Evolutionary conservation across 1,140 invertebrate genomes (phyloP), one percentile per base, ranked within the genome.

Genomic region (Diorhabda elongata): DNA sequence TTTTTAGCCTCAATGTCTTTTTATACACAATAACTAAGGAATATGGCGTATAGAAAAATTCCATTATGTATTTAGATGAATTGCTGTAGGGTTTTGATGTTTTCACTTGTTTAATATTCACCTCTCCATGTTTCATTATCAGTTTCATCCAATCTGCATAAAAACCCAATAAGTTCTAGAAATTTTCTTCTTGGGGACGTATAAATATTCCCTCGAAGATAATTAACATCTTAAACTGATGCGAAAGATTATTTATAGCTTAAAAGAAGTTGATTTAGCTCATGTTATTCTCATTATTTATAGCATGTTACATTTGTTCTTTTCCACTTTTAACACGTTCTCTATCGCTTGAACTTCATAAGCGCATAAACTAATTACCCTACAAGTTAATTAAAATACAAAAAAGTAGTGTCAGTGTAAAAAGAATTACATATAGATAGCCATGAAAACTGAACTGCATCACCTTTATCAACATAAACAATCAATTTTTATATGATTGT

Each of bases 171-270:
- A 52, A 6, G n/a, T 52, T 52, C n/a, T 52, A 8, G 47, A 52
- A 52, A 52, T 52, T 52, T 52, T 52, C 47, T 2, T 52, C 47
- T 2, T 6, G 47, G 6, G 47, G 47, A 52, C 47, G n/a, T 52
- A 52, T 52, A 52, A 52, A 52, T 52, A 52, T 52, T 52, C 47
- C 47, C 47, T n/a, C 47, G 47, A 52, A 52, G 47, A 52, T 59
- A 59, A 59, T 44, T 8, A 62, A 62, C 44, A 8, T 6, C 61
- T 63, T 61, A 67, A 67, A 66, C 61, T 64, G 65, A 71, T 57
- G 66, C 65, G 43, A 59, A 67, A 58, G 63, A 64, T 67, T 68
- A 67, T 67, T 62, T 62, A 62, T 62, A 44, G 11, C 42, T 62
- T 52, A 44, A 47, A 11, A 62, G 61, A 62, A 47, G 42, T 62